phyloP scores from a whole-genome alignment of 2,113 vertebrate species.

The Sakesphorus luctuosus region DNA sequence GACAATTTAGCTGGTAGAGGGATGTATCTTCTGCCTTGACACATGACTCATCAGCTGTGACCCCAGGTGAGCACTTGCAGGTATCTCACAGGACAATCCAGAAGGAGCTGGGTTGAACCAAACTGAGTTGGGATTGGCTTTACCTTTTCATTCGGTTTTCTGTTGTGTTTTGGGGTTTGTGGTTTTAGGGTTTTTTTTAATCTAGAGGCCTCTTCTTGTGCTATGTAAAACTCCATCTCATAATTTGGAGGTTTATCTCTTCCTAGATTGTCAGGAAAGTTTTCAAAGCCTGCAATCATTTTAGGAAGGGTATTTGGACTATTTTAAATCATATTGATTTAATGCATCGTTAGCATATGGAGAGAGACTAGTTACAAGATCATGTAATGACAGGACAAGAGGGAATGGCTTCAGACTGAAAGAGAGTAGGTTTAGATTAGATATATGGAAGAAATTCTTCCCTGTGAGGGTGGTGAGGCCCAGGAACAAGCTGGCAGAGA shows the following conservation, averaged over 20 bases:
- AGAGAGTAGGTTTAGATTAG: neutral
- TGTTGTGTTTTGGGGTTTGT: neutral
- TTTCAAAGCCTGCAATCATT: neutral
- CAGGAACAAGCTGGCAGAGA: neutral
- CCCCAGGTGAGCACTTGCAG: neutral
- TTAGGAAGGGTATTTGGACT: neutral
- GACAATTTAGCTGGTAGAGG: neutral
- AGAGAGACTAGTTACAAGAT: neutral
- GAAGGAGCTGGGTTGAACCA: neutral
- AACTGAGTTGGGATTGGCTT: neutral
- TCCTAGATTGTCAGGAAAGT: neutral
- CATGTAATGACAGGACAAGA: neutral
- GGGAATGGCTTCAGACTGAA: neutral
- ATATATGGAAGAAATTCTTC: neutral
- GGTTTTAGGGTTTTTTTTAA: neutral
- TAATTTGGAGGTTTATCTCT: neutral
- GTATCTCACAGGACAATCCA: neutral
- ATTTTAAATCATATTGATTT: neutral
- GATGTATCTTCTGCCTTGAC: neutral
- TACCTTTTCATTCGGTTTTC: neutral
- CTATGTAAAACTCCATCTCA: neutral
- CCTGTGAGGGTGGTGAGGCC: neutral
- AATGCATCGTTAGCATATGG: neutral
- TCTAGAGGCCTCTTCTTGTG: neutral
- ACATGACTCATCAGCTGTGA: fast-evolving